A percentile compares a stretch with the other conserved stretches of the same genome.
These are phyloP conservation scores for Parus major DNA, from an alignment of 2,113 vertebrate species.

Conservation along the genomic window DNA sequence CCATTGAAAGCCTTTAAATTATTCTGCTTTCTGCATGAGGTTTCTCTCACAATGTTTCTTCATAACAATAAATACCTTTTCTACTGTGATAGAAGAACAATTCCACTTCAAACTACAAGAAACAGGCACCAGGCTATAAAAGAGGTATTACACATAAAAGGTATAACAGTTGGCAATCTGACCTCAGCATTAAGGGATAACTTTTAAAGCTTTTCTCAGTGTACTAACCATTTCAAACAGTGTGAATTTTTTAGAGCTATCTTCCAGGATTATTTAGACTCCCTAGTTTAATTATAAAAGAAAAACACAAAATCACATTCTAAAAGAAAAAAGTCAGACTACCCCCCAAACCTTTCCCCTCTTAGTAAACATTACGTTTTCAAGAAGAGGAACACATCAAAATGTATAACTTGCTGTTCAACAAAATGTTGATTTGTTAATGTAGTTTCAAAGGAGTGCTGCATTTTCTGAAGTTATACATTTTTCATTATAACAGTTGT, in stretches of 20 bases:
- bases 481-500: neutral
- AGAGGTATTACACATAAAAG: neutral
- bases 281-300: neutral
- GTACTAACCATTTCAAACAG: neutral
- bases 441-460: neutral
- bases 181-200: neutral
- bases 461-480: neutral
- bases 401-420: neutral
- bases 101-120: neutral
- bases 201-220: neutral
- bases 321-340: neutral
- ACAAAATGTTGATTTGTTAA: neutral
- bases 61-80: neutral
- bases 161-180: neutral
- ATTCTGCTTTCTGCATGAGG: neutral
- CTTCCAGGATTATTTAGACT: neutral
- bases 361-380: neutral
- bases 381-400: neutral
- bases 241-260: neutral
- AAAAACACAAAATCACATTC: neutral
- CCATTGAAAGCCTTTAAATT: neutral
- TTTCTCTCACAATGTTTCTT: neutral
- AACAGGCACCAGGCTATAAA: neutral
- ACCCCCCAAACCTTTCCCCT: accelerated
- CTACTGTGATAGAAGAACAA: neutral